Evolutionary conservation across 2,888 invertebrate genomes (phyloP).

Genomic region (Drosophila mimetica): DNA sequence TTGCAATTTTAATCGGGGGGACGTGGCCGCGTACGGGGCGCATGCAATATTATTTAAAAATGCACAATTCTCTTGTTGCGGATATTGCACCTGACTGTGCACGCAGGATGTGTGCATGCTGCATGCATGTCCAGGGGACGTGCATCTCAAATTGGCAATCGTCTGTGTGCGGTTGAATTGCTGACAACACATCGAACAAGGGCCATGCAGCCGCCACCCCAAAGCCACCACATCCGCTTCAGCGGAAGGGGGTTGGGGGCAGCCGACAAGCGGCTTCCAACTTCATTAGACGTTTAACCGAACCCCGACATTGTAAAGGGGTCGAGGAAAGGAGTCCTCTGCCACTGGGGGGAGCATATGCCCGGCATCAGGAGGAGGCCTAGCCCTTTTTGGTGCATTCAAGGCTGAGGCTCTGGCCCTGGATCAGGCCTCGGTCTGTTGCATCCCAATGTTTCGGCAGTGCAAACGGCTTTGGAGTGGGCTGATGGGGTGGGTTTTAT

Average conservation of each 20-base stretch:
- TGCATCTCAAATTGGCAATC: conserved; percentile 74
- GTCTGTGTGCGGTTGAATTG: conserved; percentile 73
- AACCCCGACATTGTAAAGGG: background rate
- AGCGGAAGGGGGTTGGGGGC: conserved; percentile 22
- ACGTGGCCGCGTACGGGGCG: background rate
- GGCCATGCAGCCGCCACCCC: conserved; percentile 27
- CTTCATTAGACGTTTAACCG: conserved; percentile 45
- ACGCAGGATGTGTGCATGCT: conserved; percentile 29
- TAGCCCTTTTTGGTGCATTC: conserved; percentile 40
- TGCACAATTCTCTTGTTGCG: conserved; percentile 53
- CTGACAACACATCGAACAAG: conserved; percentile 59
- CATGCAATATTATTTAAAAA: conserved; percentile 60
- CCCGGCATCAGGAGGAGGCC: conserved; percentile 8
- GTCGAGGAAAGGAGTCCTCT: conserved; percentile 1
- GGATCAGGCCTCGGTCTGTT: conserved; percentile 27
- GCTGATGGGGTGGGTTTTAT: conserved; percentile 16
- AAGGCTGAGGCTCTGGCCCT: conserved; percentile 19
- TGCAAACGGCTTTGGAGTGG: conserved; percentile 12
- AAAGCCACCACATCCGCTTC: conserved; percentile 5
- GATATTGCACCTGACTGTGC: conserved; percentile 44
- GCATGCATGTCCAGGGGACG: conserved; percentile 26
- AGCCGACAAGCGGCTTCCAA: conserved; percentile 30
- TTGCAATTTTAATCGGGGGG: conserved; percentile 15
- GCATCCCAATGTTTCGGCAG: conserved; percentile 29
- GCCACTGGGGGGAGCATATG: conserved; percentile 18